A percentile compares a stretch with the other conserved stretches of the same genome.
These are phyloP conservation scores for Apamea anceps DNA, from an alignment of 2,888 invertebrate genomes.

Conservation along the genomic window DNA sequence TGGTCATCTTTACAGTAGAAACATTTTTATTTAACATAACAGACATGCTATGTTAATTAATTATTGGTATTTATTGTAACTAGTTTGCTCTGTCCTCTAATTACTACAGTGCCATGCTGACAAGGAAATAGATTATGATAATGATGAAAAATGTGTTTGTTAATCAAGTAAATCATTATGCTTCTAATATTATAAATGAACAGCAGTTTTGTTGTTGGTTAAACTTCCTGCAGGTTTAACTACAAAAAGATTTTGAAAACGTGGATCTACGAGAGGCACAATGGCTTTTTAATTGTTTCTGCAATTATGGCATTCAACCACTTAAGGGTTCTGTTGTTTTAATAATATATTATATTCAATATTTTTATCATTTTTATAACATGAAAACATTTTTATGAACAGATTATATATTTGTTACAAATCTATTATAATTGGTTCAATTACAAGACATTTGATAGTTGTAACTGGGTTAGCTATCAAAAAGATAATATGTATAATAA, in stretches of 20 bases:
- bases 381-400: neutral
- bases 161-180: neutral
- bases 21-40: neutral
- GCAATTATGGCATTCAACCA: too few relatives aligned
- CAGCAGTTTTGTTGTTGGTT: neutral
- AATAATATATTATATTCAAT: neutral
- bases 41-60: neutral
- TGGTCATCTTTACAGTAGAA: neutral
- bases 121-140: neutral
- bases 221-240: neutral
- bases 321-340: neutral
- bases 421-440: constrained; percentile 1
- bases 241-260: too few relatives aligned
- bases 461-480: constrained; percentile 63
- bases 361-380: neutral
- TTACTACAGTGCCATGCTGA: neutral
- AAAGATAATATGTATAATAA: constrained; percentile 48
- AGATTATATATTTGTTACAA: neutral
- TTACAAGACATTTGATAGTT: constrained; percentile 14
- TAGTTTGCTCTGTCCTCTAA: neutral
- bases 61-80: neutral
- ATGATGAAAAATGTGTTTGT: neutral
- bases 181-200: neutral
- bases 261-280: too few relatives aligned
- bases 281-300: too few relatives aligned